Conservation (phyloP, 2,888 invertebrate species). For the Linnaemya tessellans region DNA sequence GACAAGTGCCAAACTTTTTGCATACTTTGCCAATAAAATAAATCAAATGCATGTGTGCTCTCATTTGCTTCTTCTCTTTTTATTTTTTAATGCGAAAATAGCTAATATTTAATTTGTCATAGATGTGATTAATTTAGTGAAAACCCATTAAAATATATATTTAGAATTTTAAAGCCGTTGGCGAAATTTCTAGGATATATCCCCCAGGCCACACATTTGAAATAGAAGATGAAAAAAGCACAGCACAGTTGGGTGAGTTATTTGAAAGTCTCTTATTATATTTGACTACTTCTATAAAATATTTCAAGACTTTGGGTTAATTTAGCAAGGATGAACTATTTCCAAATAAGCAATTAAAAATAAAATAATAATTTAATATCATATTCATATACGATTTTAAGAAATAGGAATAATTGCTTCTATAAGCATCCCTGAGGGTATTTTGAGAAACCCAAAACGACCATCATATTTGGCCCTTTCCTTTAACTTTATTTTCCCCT, state of each 20-base stretch:
- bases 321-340: too few relatives aligned
- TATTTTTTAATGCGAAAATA: neutral
- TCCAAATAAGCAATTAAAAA: too few relatives aligned
- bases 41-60: constrained; percentile 4
- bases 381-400: too few relatives aligned
- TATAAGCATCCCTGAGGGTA: neutral
- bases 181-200: neutral
- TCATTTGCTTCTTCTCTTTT: neutral
- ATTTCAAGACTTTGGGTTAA: too few relatives aligned
- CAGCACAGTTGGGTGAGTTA: neutral
- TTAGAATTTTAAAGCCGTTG: neutral
- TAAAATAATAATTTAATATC: too few relatives aligned
- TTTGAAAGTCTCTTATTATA: too few relatives aligned
- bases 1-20: constrained; percentile 21
- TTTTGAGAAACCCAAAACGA: neutral
- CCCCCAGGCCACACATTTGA: neutral
- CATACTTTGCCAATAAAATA: constrained; percentile 16
- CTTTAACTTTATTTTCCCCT: neutral
- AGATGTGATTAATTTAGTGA: constrained; percentile 16
- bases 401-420: neutral
- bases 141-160: neutral
- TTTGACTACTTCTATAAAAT: too few relatives aligned
- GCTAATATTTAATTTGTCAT: constrained; percentile 14
- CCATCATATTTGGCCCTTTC: neutral
- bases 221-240: neutral